Evolutionary conservation across 2,113 vertebrate species (phyloP).

Genomic region (Dunckerocampus dactyliophorus): DNA sequence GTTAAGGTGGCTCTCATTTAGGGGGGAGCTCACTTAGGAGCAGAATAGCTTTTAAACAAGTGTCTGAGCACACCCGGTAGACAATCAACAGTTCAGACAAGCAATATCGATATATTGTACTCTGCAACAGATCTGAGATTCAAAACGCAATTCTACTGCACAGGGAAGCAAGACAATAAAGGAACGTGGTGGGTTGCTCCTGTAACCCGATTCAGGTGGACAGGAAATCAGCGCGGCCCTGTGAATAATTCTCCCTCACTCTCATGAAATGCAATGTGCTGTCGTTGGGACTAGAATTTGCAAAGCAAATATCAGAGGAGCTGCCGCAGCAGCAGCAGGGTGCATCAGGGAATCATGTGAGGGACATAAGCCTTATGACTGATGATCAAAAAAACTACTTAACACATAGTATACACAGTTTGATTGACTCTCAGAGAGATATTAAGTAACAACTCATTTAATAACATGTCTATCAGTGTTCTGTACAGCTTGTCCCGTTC

Average conservation of each 20-base stretch:
- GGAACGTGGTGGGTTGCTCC: neutral
- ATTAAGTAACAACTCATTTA: neutral
- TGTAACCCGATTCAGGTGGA: slow-evolving; percentile 20
- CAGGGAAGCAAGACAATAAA: neutral
- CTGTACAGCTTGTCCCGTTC: no score
- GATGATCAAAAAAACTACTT: neutral
- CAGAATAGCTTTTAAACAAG: slow-evolving; percentile 31
- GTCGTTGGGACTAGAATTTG: slow-evolving; percentile 45
- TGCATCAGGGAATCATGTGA: neutral
- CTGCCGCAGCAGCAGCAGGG: slow-evolving; percentile 30
- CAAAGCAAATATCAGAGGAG: slow-evolving; percentile 53
- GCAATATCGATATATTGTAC: slow-evolving; percentile 32
- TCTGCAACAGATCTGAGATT: slow-evolving; percentile 23
- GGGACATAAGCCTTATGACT: neutral
- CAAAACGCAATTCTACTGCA: slow-evolving; percentile 31
- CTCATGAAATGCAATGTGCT: slow-evolving; percentile 24
- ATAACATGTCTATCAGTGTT: no score
- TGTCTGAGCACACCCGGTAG: slow-evolving; percentile 23
- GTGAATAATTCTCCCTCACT: neutral
- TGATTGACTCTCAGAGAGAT: neutral
- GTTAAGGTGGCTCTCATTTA: slow-evolving; percentile 21
- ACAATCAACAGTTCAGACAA: slow-evolving; percentile 24
- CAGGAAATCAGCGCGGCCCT: slow-evolving; percentile 17
- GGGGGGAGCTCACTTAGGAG: slow-evolving; percentile 23
- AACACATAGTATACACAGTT: neutral